Evolutionary conservation across 2,797 vertebrate species (phyloP).

Genomic region (Acanthurus leucopareius): DNA sequence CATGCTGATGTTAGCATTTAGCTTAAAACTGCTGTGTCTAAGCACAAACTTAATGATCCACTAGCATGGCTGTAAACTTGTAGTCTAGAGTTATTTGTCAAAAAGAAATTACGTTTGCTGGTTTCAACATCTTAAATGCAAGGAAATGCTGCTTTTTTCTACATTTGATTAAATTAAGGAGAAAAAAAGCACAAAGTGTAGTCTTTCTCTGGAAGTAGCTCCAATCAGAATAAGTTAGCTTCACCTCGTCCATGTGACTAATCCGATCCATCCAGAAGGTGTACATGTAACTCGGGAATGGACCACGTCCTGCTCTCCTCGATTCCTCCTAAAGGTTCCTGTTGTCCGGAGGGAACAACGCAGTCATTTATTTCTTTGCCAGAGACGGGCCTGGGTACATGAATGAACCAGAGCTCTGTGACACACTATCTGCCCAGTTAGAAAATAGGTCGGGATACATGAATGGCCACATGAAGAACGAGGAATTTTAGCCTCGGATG

Average conservation of each 20-base stretch:
- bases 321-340: conserved; percentile 73
- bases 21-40: too few relatives aligned
- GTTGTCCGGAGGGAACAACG: conserved; percentile 83
- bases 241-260: conserved; percentile 22
- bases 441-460: conserved; percentile 74
- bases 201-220: conserved; percentile 9
- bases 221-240: conserved; percentile 4
- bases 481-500: conserved; percentile 65
- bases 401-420: conserved; percentile 75
- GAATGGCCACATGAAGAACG: conserved; percentile 69
- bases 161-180: too few relatives aligned
- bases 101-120: not conserved
- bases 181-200: not conserved
- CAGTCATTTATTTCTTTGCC: conserved; percentile 81
- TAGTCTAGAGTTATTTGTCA: not conserved
- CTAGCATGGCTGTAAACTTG: too few relatives aligned
- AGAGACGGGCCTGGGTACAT: conserved; percentile 68
- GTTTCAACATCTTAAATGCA: not conserved
- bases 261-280: conserved; percentile 63
- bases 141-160: not conserved
- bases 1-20: too few relatives aligned
- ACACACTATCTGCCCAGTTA: conserved; percentile 77
- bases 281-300: conserved; percentile 55
- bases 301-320: conserved; percentile 46
- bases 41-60: too few relatives aligned